Base-by-base conservation (phyloP, 2,888 invertebrate genomes). In the Trisateles emortualis region DNA sequence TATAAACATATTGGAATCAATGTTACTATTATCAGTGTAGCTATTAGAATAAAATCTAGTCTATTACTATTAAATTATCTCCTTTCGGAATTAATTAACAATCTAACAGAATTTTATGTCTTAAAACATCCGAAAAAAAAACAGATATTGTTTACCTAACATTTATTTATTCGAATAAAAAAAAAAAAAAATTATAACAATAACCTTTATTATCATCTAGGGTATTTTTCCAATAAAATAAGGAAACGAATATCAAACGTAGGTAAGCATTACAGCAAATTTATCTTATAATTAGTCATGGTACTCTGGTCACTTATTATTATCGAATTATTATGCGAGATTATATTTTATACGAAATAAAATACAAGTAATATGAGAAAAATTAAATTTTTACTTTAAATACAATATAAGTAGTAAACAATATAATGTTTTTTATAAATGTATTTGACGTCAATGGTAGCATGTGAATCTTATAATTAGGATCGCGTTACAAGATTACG, bases 301-400 rank as follows among this genome's bases (percentile, higher is more conserved):
- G 59, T 42, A 40, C 16, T 47, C 10, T 40, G 33, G 24, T 10
- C 26, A 26, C 46, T 24, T 46, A 30, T 57, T 52, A 39, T 13
- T 32, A 41, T 48, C 36, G 22, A 17, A 35, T 47, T 36, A 39
- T 32, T 36, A 47, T 38, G 11, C 30, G 35, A 52, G n/a, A 49
- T 45, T 40, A 46, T 11, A 33, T 51, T 44, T 35, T 14, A 6
- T 10, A 16, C n/a, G 14, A 45, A 41, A 22, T 46, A 19, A 24
- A 63, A 38, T 41, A 56, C n/a, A n/a, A n/a, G n/a, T 45, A 42
- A 48, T 51, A 64, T 73, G 68, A 52, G 68, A 72, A 63, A 59
- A 63, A 38, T 51, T n/a, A n/a, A n/a, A n/a, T n/a, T n/a, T n/a
- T n/a, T n/a, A n/a, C n/a, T n/a, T n/a, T n/a, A n/a, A n/a, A n/a